Evolutionary conservation across 2,113 vertebrate species (phyloP).

Genomic region (Heloderma charlesbogerti): DNA sequence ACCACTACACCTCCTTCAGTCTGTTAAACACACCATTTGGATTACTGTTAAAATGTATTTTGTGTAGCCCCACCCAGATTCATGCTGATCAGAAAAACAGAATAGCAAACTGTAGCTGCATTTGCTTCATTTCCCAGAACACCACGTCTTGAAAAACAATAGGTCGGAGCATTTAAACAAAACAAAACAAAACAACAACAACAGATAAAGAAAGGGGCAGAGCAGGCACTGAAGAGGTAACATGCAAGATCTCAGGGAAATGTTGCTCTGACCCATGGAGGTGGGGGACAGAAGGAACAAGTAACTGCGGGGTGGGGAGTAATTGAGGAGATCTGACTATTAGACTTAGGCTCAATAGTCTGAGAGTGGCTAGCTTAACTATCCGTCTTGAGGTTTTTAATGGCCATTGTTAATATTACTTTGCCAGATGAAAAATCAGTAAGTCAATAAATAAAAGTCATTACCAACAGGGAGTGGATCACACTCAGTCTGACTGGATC

Average conservation of each 20-base stretch:
- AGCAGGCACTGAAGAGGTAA: neutral
- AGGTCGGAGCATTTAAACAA: neutral
- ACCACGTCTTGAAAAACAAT: neutral
- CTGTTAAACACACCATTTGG: conserved; percentile 16
- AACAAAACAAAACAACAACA: too few species aligned
- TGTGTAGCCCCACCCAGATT: neutral
- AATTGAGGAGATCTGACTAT: too few species aligned
- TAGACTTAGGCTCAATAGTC: neutral
- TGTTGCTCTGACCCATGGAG: neutral
- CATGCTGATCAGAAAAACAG: conserved; percentile 1
- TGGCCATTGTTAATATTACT: neutral
- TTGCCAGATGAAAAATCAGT: neutral
- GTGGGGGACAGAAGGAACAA: neutral
- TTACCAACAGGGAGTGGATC: neutral
- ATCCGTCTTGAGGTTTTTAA: neutral
- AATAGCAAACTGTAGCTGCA: neutral
- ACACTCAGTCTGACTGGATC: neutral
- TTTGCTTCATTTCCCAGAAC: neutral
- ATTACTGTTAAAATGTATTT: neutral
- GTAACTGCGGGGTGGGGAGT: neutral
- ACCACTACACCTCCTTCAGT: neutral
- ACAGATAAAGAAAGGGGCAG: neutral
- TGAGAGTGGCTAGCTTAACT: neutral
- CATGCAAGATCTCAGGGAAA: neutral
- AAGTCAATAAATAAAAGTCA: neutral